These are phyloP conservation scores for Brachionus rubens DNA, from an alignment of 1,140 invertebrate genomes.

Conservation along the genomic window DNA sequence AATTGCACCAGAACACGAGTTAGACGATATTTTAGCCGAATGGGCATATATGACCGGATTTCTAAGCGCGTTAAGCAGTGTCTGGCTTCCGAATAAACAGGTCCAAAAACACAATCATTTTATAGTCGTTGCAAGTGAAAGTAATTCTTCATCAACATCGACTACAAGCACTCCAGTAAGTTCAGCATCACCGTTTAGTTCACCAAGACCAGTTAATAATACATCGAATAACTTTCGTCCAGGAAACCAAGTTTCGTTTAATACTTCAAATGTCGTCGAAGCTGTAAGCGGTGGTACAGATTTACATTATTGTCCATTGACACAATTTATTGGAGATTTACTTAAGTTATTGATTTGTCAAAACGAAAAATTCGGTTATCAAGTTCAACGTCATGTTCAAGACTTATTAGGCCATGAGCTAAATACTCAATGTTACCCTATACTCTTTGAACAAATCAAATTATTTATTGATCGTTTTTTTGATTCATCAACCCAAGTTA, in stretches of 20 bases:
- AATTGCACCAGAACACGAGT: constrained; percentile 73
- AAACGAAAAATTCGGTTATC: constrained; percentile 90
- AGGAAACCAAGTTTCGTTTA: constrained; percentile 47
- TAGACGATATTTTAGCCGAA: constrained; percentile 93
- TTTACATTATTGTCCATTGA: constrained; percentile 87
- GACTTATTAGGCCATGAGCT: constrained; percentile 92
- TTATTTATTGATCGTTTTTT: constrained; percentile 94
- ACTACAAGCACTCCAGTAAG: constrained; percentile 47
- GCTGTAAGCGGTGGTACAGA: constrained; percentile 75
- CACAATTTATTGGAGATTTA: constrained; percentile 87
- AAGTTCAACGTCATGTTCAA: constrained; percentile 93
- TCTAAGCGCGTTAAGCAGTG: constrained; percentile 84
- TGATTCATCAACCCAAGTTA: constrained; percentile 82
- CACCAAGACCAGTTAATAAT: constrained; percentile 47
- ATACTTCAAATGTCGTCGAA: constrained; percentile 66
- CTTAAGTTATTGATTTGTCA: constrained; percentile 81
- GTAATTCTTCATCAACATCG: not conserved
- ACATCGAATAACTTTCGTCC: constrained; percentile 49
- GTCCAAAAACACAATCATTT: constrained; percentile 59
- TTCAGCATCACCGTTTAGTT: constrained; percentile 47
- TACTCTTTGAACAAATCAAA: constrained; percentile 94
- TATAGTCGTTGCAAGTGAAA: not conserved
- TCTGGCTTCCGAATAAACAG: constrained; percentile 77
- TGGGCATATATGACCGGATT: constrained; percentile 99
- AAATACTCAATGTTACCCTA: constrained; percentile 88